Conservation (phyloP, 2,888 invertebrate genomes). For the Acronicta leporina region DNA sequence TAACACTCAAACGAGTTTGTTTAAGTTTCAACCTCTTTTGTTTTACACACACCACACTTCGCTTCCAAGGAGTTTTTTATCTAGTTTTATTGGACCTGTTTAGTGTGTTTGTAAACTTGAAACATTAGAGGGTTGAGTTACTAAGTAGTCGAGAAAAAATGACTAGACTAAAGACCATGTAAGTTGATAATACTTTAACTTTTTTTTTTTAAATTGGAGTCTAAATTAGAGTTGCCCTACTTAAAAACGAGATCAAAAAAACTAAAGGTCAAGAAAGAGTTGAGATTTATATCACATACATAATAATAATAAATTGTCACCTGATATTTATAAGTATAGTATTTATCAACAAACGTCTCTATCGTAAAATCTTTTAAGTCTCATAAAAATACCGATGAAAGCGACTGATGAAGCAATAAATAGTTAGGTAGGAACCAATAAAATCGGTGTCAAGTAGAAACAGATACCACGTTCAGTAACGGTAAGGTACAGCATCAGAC, state of each 20-base stretch:
- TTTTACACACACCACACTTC: slow-evolving; percentile 30
- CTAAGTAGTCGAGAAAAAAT: neutral
- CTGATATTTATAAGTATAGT: neutral
- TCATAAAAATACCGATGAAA: slow-evolving; percentile 13
- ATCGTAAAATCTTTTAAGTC: slow-evolving; percentile 31
- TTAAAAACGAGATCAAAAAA: too few relatives aligned
- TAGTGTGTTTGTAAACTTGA: slow-evolving; percentile 18
- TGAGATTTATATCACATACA: neutral
- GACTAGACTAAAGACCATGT: too few relatives aligned
- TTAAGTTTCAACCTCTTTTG: slow-evolving; percentile 40
- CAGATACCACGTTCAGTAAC: slow-evolving; percentile 29
- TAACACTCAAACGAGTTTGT: slow-evolving; percentile 35
- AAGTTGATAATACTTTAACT: too few relatives aligned
- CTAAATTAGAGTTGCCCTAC: too few relatives aligned
- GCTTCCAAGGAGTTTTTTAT: slow-evolving; percentile 17
- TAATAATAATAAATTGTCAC: neutral
- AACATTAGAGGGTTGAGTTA: slow-evolving; percentile 10
- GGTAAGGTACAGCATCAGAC: slow-evolving; percentile 25
- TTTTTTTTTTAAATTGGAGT: too few relatives aligned
- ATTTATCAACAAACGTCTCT: slow-evolving; percentile 2
- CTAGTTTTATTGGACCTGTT: slow-evolving; percentile 33
- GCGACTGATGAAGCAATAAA: slow-evolving; percentile 34
- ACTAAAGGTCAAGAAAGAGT: too few relatives aligned
- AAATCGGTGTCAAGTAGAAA: slow-evolving; percentile 23
- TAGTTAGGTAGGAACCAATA: slow-evolving; percentile 18